Conservation (phyloP, 2,113 vertebrate species). For the Phyllostomus hastatus region DNA sequence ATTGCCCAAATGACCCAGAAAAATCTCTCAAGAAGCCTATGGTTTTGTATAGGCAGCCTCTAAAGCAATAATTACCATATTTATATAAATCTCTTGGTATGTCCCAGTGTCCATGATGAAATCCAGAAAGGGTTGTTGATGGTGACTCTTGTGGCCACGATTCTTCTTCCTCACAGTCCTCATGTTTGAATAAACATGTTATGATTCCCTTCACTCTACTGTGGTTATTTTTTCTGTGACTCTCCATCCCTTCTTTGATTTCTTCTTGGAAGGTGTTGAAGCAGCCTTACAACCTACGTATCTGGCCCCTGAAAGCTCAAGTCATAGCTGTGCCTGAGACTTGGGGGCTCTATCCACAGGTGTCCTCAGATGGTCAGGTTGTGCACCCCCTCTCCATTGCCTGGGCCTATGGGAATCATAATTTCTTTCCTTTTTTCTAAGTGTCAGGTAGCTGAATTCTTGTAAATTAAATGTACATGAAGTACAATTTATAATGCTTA, state of each 20-base stretch:
- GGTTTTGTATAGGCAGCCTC: not conserved
- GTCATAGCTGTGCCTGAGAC: not conserved
- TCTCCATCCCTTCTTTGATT: not conserved
- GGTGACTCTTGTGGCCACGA: no score
- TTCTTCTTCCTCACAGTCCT: not conserved
- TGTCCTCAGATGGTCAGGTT: not conserved
- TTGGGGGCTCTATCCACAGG: not conserved
- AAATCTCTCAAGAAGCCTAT: not conserved
- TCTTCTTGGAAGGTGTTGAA: not conserved
- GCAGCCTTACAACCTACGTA: not conserved
- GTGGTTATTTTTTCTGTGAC: not conserved
- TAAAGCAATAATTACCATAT: not conserved
- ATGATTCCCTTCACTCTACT: not conserved
- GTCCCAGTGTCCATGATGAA: not conserved
- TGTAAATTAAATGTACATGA: not conserved
- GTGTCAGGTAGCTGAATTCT: not conserved
- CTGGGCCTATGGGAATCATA: not conserved
- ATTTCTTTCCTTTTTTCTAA: not conserved
- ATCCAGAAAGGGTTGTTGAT: not conserved
- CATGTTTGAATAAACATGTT: not conserved
- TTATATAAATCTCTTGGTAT: not conserved
- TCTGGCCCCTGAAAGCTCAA: not conserved
- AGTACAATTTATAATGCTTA: not conserved
- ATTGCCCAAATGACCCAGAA: not conserved
- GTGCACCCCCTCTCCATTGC: not conserved